Percentiles rank a stretch among this genome's conserved stretches.
These are phyloP conservation scores for Luperina testacea DNA, from an alignment of 2,888 invertebrate genomes.

Conservation along the genomic window DNA sequence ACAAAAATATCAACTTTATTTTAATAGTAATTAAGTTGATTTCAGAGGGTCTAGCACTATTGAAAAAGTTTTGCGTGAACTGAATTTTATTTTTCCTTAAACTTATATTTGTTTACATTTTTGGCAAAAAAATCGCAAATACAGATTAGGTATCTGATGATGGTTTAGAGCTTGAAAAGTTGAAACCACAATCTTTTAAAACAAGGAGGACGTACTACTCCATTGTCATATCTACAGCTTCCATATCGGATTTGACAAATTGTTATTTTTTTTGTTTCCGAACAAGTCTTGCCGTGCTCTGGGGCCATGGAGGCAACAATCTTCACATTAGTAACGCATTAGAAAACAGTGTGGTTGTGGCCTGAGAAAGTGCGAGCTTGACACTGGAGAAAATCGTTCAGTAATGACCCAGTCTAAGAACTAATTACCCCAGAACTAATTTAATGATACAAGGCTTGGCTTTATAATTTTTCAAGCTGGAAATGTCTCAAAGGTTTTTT, in stretches of 20 bases:
- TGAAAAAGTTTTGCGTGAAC: no score
- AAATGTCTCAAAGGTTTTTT: neutral
- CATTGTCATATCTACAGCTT: no score
- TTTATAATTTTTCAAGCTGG: constrained; percentile 15
- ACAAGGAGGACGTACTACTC: neutral
- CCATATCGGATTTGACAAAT: constrained; percentile 12
- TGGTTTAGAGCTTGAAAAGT: no score
- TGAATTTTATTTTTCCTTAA: no score
- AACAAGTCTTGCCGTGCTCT: neutral
- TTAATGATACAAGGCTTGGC: constrained; percentile 28
- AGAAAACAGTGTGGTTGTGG: constrained; percentile 39
- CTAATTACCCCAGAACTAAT: no score
- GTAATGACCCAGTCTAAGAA: constrained; percentile 42
- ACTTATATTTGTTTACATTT: no score
- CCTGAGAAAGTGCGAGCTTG: constrained; percentile 40
- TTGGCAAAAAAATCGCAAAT: no score
- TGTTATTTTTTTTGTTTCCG: neutral
- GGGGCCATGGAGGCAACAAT: constrained; percentile 29
- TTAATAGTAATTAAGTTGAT: no score
- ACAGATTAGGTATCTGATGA: neutral
- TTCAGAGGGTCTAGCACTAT: no score
- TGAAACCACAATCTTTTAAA: neutral
- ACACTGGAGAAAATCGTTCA: constrained; percentile 39
- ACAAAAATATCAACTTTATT: no score
- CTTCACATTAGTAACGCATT: constrained; percentile 58